Evolutionary conservation across 2,888 invertebrate genomes (phyloP).

Genomic region (Cephus rjabovi): DNA sequence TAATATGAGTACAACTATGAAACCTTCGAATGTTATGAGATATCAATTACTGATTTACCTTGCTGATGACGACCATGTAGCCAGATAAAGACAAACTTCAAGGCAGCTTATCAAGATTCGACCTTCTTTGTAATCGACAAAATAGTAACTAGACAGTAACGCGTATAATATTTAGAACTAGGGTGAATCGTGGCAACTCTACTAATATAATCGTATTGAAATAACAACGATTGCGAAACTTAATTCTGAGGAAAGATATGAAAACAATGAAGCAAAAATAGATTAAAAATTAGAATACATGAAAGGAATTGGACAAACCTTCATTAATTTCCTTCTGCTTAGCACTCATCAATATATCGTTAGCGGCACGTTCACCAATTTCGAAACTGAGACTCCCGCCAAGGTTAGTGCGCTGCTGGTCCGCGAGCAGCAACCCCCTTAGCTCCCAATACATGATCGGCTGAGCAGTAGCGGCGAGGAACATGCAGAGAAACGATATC

Average conservation of each 20-base stretch:
- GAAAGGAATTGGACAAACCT: constrained; percentile 69
- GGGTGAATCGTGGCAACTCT: too few relatives aligned
- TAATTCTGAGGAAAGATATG: neutral
- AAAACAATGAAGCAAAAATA: neutral
- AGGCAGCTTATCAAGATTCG: too few relatives aligned
- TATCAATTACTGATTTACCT: too few relatives aligned
- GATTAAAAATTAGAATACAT: constrained; percentile 12
- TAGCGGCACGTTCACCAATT: constrained; percentile 69
- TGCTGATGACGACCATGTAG: too few relatives aligned
- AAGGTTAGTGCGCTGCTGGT: constrained; percentile 67
- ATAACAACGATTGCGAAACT: too few relatives aligned
- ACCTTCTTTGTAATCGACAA: too few relatives aligned
- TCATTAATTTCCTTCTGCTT: constrained; percentile 71
- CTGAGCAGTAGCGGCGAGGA: constrained; percentile 45
- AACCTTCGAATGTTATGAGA: too few relatives aligned
- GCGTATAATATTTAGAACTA: too few relatives aligned
- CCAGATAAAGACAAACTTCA: too few relatives aligned
- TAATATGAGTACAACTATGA: too few relatives aligned
- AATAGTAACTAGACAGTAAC: too few relatives aligned
- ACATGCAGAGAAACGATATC: neutral
- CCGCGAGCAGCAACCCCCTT: constrained; percentile 67
- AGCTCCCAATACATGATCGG: constrained; percentile 51
- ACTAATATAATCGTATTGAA: too few relatives aligned
- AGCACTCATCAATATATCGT: constrained; percentile 71
- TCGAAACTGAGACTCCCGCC: constrained; percentile 70